phyloP scores from a whole-genome alignment of 2,797 vertebrate species.

The Gallirallus australis region DNA sequence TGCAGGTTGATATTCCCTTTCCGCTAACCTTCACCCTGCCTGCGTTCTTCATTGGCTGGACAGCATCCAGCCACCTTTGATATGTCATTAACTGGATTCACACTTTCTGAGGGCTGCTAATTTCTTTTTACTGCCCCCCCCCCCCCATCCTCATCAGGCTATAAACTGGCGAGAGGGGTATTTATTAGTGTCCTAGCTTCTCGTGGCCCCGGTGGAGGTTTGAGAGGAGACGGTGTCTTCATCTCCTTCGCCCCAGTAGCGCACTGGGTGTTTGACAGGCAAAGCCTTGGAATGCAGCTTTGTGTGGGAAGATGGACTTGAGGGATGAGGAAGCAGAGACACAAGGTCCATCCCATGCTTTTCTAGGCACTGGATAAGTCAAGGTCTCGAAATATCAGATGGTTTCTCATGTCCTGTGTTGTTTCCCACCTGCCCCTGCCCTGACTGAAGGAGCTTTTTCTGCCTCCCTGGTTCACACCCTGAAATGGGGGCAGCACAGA shows the following conservation, averaged over 20 bases:
- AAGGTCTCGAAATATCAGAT: background rate
- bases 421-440: rapidly evolving
- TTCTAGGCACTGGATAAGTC: background rate
- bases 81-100: slow-evolving; percentile 30
- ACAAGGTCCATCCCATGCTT: background rate
- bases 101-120: slow-evolving; percentile 27
- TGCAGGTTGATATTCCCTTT: slow-evolving; percentile 31
- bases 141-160: background rate
- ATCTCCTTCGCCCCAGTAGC: background rate
- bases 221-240: background rate
- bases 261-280: background rate
- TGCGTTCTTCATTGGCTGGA: background rate
- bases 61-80: background rate
- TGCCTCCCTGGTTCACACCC: background rate
- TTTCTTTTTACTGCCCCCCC: background rate
- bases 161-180: background rate
- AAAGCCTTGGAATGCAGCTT: background rate
- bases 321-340: background rate
- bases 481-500: background rate
- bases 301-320: background rate
- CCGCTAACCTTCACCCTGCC: background rate
- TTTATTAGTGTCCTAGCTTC: slow-evolving; percentile 9
- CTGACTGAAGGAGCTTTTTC: background rate
- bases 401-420: background rate
- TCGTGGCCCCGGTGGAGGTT: background rate